A percentile compares a stretch with the other conserved stretches of the same genome.
Conservation (phyloP, 2,113 vertebrate species). For the Arenaria interpres region DNA sequence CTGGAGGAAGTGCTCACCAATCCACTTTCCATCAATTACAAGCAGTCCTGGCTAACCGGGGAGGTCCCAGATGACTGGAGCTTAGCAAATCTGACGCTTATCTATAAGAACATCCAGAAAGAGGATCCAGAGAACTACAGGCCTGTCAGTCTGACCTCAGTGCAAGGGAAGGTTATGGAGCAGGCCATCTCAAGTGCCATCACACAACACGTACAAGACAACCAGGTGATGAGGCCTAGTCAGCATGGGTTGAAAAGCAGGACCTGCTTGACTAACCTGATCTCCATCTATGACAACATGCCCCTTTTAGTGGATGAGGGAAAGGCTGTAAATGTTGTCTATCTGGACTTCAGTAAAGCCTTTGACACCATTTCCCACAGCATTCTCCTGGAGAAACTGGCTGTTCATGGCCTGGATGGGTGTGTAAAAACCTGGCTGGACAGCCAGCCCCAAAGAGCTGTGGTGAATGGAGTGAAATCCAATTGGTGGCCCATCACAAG, state of each 20-base stretch:
- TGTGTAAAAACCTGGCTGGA: background rate
- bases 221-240: background rate
- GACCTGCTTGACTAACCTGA: background rate
- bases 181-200: background rate
- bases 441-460: background rate
- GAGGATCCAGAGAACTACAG: background rate
- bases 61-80: background rate
- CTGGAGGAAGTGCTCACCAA: background rate
- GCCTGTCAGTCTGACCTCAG: background rate
- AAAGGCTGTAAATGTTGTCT: background rate
- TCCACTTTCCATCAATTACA: background rate
- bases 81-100: background rate
- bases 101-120: background rate
- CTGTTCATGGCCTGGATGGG: background rate
- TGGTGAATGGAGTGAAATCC: background rate
- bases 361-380: background rate
- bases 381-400: background rate
- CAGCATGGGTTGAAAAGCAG: background rate
- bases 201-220: accelerated
- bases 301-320: background rate
- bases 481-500: accelerated
- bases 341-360: background rate
- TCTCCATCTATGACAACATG: background rate
- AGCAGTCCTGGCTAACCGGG: background rate
- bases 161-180: background rate